Evolutionary conservation across 1,140 invertebrate species (phyloP), one percentile per base, ranked within the genome.

Genomic region (Leptinotarsa undecemlineata): DNA sequence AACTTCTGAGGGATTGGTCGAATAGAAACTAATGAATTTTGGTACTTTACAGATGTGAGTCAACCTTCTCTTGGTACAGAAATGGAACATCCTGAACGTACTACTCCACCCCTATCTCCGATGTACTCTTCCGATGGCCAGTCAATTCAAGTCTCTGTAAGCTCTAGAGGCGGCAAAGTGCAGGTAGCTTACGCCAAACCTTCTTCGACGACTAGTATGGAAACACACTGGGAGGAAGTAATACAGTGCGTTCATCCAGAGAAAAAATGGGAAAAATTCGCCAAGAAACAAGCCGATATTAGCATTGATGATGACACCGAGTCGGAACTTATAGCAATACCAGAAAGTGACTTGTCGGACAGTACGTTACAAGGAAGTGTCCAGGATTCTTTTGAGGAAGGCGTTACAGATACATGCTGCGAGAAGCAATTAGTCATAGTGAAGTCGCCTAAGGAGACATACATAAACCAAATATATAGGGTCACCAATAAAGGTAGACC

Each of bases 271-370:
- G 74, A 77, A 4, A 80, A 74, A 86, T 77, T 82, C 74, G 84
- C 77, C 82, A 86, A 79, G 79, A 86, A 78, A 82, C 75, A 75
- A 23, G 47, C 68, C 13, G 77, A 81, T 20, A 85, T 90, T 84
- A 93, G 92, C 74, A 86, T 92, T 76, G 94, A 95, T 84, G 93
- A 96, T 85, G 94, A 94, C 80, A 92, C 92, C 8, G 94, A 96
- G 86, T 94, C 93, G 26, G 94, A 95, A 85, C 86, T 96, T 79
- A 93, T 95, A 74, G 94, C 92, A 73, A 95, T 96, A 83, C 94
- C 94, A 48, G 95, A 96, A 87, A 93, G 93, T 85, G 93, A 94
- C 82, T 92, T 93, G 84, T 95, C 94, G 33, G 93, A 94, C 80
- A 94, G 92, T 83, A 93, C 92, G 48, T 86, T 93, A 63, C 91